These are phyloP conservation scores for Diabrotica balteata DNA, from an alignment of 2,888 invertebrate species.

Conservation along the genomic window DNA sequence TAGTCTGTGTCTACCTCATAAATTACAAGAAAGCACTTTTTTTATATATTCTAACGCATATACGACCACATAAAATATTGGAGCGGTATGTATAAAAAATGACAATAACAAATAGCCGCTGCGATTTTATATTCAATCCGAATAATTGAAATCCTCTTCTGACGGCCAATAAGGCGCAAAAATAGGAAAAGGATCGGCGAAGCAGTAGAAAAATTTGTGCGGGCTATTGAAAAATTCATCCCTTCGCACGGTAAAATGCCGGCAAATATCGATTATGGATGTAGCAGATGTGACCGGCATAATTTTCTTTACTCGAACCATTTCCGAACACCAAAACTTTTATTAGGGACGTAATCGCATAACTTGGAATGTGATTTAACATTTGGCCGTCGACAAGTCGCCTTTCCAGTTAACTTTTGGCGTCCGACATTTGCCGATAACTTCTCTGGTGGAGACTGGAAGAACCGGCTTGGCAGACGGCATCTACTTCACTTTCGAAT, in stretches of 20 bases:
- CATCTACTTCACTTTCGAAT: constrained; percentile 5
- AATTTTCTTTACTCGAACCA: constrained; percentile 47
- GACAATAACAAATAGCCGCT: neutral
- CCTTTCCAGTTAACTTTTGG: constrained; percentile 18
- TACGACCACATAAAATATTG: no score
- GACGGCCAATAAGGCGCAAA: constrained; percentile 22
- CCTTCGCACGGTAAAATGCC: constrained; percentile 33
- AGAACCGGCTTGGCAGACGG: neutral
- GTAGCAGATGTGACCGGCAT: constrained; percentile 53
- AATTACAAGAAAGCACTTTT: no score
- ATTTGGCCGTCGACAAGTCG: constrained; percentile 44
- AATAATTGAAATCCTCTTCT: constrained; percentile 8
- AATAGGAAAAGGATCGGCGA: constrained; percentile 29
- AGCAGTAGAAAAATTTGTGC: constrained; percentile 38
- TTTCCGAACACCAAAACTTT: constrained; percentile 49
- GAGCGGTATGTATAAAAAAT: neutral
- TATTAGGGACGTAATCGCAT: constrained; percentile 52
- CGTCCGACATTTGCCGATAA: constrained; percentile 13
- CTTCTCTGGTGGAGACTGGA: constrained; percentile 8
- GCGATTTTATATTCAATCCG: neutral
- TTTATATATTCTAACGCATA: no score
- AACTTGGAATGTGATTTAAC: constrained; percentile 54
- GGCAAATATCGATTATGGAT: constrained; percentile 51
- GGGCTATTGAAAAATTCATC: constrained; percentile 50
- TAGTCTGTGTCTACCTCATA: no score